Evolutionary conservation across 2,113 vertebrate genomes (phyloP), one percentile per base, ranked within the genome.

Genomic region (Suricata suricatta): DNA sequence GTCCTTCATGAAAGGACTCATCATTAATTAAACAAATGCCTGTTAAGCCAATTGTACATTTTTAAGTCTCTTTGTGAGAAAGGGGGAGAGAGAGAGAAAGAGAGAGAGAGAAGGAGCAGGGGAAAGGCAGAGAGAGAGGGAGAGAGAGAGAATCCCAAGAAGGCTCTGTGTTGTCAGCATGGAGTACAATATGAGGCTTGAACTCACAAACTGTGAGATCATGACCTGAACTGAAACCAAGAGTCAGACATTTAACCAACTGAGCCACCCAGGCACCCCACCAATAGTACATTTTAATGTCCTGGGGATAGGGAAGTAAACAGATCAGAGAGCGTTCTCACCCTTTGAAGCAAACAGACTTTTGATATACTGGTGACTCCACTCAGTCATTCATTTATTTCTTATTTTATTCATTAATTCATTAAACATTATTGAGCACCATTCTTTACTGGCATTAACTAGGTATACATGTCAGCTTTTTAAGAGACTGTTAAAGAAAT

Each of bases 361-460:
- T 64, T 38, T 57, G 44, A 33, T 19, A 25, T 31, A 38, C 47
- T 12, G 33, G 27, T 27, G 29, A 52, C 4, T 33, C 21, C 29
- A 5, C 27, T 35, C 47, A 38, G 29, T 60, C 47, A 7, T 41
- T 50, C n/a, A 38, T 23, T 44, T 50, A 31, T 64, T 82, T 76
- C 19, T 81, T 76, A 64, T 7, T 81, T 69, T 19, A 77, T 71
- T 94, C 57, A 85, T 86, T 81, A 64, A 87, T 35, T 60, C 38
- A 69, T 23, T 72, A 72, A 64, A 69, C 66, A 38, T 25, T 60
- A 35, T 15, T 35, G 8, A 72, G 23, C 21, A 52, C 3, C 29
- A 35, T 0, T 68, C 38, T 38, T 4, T 47, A 64, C 44, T 71
- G 29, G 23, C 5, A 94, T 11, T 54, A 3, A 1, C 7, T 41